Evolutionary conservation across 1,140 invertebrate species (phyloP), one percentile per base, ranked within the genome.

Genomic region (Neodiprion lecontei): DNA sequence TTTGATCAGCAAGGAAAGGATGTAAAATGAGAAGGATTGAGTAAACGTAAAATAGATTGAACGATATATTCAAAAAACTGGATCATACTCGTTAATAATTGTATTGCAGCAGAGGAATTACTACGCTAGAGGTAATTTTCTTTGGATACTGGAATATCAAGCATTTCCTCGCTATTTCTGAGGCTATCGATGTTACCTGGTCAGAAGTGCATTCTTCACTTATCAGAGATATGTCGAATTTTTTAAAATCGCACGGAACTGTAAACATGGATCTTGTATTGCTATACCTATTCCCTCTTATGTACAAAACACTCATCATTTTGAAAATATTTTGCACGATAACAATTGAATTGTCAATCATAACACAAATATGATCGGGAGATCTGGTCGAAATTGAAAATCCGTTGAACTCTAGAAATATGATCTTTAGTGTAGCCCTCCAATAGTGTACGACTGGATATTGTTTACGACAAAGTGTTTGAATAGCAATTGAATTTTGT

Each of bases 21-120:
- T 21, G 17, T 21, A 21, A 21, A 21, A 21, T 21, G 17, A 21
- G 17, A 21, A 21, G 17, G 17, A 21, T 21, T 21, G 17, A 21
- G 17, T 21, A 21, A 21, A 21, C 17, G 17, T 21, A 21, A 21
- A 21, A 21, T 21, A 21, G 17, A 21, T 21, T 21, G 17, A 21
- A 21, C 17, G 17, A 21, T 21, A 21, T 68, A 68, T 28, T 68
- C 40, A 3, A 23, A 23, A 48, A 48, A 28, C 49, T 69, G 68
- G n/a, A 69, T 69, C 7, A 8, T 69, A 23, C 7, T 10, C 12
- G 49, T 12, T 48, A 69, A 69, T 69, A 47, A 69, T 69, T 12
- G 49, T 69, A 69, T 49, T 69, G 68, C 49, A 69, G 68, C 68
- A 69, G 49, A 7, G 68, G 23, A 69, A 69, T 69, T 11, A 69